These are phyloP conservation scores for Volucella inanis DNA, from an alignment of 2,888 invertebrate species.

Conservation along the genomic window DNA sequence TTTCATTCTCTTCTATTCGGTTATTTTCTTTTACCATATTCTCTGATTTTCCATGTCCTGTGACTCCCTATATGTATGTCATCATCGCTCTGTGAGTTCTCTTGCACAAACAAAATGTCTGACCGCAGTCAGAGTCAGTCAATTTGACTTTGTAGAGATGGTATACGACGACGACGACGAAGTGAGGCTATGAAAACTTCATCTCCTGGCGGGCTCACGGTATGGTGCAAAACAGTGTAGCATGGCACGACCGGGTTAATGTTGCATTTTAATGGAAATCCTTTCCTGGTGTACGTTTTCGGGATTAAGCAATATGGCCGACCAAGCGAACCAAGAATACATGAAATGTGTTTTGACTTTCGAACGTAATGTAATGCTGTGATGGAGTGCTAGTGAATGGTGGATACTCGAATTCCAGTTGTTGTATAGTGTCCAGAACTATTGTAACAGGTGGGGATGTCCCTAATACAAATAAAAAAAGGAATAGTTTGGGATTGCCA, in stretches of 20 bases:
- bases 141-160: conserved; percentile 68
- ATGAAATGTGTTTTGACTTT: conserved; percentile 39
- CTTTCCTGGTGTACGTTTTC: conserved; percentile 68
- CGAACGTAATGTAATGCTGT: background rate
- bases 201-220: background rate
- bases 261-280: conserved; percentile 74
- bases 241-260: conserved; percentile 52
- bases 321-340: conserved; percentile 36
- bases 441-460: conserved; percentile 55
- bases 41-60: too few relatives aligned
- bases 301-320: conserved; percentile 74
- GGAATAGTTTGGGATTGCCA: conserved; percentile 23
- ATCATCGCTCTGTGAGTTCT: background rate
- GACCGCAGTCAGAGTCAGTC: conserved; percentile 74
- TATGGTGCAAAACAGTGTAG: background rate
- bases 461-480: background rate
- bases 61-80: background rate
- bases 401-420: conserved; percentile 7
- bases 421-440: conserved; percentile 13
- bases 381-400: background rate
- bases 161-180: conserved; percentile 49
- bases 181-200: conserved; percentile 61
- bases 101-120: conserved; percentile 65
- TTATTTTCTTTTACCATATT: too few relatives aligned
- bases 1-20: background rate